These are phyloP conservation scores for Gari tellinella DNA, from an alignment of 2,888 invertebrate genomes.

Conservation along the genomic window DNA sequence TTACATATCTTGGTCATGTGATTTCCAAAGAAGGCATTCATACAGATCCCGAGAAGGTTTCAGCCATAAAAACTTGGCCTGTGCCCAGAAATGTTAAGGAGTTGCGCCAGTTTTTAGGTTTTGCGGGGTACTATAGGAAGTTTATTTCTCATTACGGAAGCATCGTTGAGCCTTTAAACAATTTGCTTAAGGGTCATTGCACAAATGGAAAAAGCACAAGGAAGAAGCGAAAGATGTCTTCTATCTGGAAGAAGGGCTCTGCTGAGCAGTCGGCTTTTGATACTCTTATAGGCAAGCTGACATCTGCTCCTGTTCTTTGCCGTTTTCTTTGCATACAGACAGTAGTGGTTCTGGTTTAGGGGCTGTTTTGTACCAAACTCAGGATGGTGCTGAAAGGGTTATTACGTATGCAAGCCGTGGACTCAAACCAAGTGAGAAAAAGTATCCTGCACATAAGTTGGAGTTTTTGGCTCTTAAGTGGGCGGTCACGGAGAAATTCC, in stretches of 20 bases:
- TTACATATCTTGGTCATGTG: too few species aligned
- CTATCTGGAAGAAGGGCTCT: too few species aligned
- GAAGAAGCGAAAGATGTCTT: too few species aligned
- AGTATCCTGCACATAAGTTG: slow-evolving; percentile 24
- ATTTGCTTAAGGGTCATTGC: slow-evolving; percentile 17
- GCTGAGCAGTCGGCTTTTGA: slow-evolving; percentile 20
- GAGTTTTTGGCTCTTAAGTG: slow-evolving; percentile 39
- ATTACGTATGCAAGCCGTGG: slow-evolving; percentile 24
- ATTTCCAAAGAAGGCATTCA: too few species aligned
- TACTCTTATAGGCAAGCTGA: slow-evolving; percentile 1
- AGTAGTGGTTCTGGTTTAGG: slow-evolving; percentile 15
- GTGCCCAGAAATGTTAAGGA: too few species aligned
- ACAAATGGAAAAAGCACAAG: too few species aligned
- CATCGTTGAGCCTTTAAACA: slow-evolving; percentile 13
- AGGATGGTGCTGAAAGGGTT: slow-evolving; percentile 6
- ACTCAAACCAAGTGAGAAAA: slow-evolving; percentile 12
- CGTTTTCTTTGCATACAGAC: slow-evolving; percentile 19
- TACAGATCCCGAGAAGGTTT: slow-evolving; percentile 19
- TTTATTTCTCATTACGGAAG: slow-evolving; percentile 12
- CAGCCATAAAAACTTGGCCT: slow-evolving; percentile 23
- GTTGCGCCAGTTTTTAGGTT: slow-evolving; percentile 17
- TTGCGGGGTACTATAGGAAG: slow-evolving; percentile 22
- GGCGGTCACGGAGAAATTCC: slow-evolving; percentile 30
- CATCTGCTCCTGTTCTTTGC: slow-evolving; percentile 8
- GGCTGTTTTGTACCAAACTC: slow-evolving; percentile 19